Base-by-base conservation (phyloP, 1,140 invertebrate genomes). In the Ectropis grisescens region DNA sequence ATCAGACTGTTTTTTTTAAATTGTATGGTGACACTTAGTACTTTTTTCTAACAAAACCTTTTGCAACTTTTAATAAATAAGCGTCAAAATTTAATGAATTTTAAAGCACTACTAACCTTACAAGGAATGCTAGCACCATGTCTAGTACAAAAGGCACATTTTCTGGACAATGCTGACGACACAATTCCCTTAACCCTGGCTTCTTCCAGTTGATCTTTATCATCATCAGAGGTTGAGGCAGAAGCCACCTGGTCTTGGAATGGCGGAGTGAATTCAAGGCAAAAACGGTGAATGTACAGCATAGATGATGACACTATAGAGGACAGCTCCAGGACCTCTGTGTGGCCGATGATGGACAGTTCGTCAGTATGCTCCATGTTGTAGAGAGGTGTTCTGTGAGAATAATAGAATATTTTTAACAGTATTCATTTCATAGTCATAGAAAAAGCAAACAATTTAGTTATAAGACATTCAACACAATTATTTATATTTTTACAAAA, bases 121-220 rank as follows among this genome's bases (percentile, higher is more conserved):
- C 96, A 98, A 13, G 86, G 82, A 37, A 96, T 88, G 65, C 93
- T 93, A 24, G 95, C 95, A 58, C 95, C 96, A 84, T 89, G 93
- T 66, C 89, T 88, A 25, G 85, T 86, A 82, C 93, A 95, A 70
- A 90, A 90, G 55, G 87, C 85, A 81, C 93, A 95, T 64, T 91
- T 91, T 47, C 88, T 87, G 8, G 80, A 82, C 13, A 83, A 43
- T 13, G 70, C 70, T 15, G 51, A 26, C n/a, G 49, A 58, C 9
- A 82, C 70, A 16, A 82, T 65, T 11, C 70, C 68, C 38, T 62
- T 76, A 3, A 81, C 37, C 15, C 85, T 87, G 11, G 87, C 83
- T 58, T 85, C 83, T 51, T 87, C 86, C 22, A 87, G 53, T 24
- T 80, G 65, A 13, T 81, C 75, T 44, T 82, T 78, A 27, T 84